Conservation (phyloP, 2,888 invertebrate genomes). For the Drosophila rellima region DNA sequence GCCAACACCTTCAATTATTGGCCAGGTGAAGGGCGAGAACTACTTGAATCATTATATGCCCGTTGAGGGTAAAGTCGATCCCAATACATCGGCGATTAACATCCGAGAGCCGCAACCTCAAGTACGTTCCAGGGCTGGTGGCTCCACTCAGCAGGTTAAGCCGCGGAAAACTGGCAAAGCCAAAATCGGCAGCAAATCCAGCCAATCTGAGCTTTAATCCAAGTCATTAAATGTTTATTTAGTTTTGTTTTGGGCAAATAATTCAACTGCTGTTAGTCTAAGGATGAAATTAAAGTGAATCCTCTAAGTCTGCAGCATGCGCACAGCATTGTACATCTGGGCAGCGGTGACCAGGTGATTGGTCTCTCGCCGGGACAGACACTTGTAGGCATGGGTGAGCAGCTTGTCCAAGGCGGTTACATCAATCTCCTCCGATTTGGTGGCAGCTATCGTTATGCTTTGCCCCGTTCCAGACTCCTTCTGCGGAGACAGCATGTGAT, state of each 20-base stretch:
- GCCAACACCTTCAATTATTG: conserved; percentile 87
- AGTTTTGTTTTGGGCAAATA: conserved; percentile 4
- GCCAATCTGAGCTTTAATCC: conserved; percentile 14
- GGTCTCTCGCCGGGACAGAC: conserved; percentile 84
- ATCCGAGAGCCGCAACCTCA: conserved; percentile 41
- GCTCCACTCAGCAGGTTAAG: neutral
- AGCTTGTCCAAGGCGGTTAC: conserved; percentile 83
- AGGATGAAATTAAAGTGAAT: conserved; percentile 46
- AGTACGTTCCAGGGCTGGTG: conserved; percentile 27
- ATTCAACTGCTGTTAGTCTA: neutral
- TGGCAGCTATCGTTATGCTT: conserved; percentile 77
- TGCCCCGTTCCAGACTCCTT: conserved; percentile 54
- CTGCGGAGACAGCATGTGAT: conserved; percentile 24
- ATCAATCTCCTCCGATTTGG: conserved; percentile 81
- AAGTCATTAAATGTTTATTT: conserved; percentile 15
- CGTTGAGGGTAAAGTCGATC: conserved; percentile 48
- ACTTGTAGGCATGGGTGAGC: conserved; percentile 85
- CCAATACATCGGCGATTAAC: conserved; percentile 47
- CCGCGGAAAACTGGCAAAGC: conserved; percentile 2
- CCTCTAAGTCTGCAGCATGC: conserved; percentile 70
- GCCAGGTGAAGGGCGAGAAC: conserved; percentile 82
- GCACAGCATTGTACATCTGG: conserved; percentile 87
- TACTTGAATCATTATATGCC: conserved; percentile 77
- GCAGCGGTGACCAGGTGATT: conserved; percentile 85
- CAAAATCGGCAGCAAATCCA: conserved; percentile 7